Conservation (phyloP, 2,113 vertebrate species). For the Limnothrissa miodon region DNA sequence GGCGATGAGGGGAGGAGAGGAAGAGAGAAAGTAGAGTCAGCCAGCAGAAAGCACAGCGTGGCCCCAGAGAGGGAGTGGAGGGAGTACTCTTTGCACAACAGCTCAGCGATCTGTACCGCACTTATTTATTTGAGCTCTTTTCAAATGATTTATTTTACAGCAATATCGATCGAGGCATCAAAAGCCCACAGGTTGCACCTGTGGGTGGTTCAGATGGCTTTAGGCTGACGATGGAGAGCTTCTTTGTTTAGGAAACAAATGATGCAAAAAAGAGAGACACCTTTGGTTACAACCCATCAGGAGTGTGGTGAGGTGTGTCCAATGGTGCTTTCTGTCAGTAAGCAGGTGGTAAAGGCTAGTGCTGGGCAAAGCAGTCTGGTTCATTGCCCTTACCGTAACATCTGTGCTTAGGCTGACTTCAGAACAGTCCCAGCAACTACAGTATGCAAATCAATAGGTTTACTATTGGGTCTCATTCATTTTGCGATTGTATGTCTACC, state of each 20-base stretch:
- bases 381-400: background rate
- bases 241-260: constrained; percentile 21
- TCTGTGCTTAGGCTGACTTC: background rate
- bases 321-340: background rate
- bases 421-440: background rate
- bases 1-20: constrained; percentile 15
- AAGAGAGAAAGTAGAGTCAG: background rate
- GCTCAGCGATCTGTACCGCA: constrained; percentile 48
- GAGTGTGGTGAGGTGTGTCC: background rate
- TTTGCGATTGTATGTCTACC: background rate
- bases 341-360: constrained; percentile 44
- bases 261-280: constrained; percentile 49
- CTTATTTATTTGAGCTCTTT: constrained; percentile 33
- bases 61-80: background rate
- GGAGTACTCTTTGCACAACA: background rate
- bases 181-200: background rate
- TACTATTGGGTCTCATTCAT: constrained; percentile 9
- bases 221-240: constrained; percentile 41
- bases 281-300: background rate
- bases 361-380: constrained; percentile 52
- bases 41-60: background rate
- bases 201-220: constrained; percentile 12
- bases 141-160: background rate
- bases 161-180: background rate
- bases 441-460: background rate